Evolutionary conservation across 2,888 invertebrate genomes (phyloP).

Genomic region (Cryptosula pallasiana): DNA sequence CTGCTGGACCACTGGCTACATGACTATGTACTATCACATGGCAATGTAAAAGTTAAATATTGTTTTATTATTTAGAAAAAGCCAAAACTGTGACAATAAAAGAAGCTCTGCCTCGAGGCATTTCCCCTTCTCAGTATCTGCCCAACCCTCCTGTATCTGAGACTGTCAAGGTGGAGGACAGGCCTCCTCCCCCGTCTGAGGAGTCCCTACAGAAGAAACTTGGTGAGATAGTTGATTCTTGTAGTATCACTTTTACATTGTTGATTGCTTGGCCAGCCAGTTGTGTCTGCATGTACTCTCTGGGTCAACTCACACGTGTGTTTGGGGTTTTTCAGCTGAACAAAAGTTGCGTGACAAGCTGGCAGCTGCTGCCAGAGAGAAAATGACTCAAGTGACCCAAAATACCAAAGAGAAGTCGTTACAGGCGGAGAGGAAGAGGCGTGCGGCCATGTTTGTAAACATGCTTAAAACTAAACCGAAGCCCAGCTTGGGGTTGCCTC

Average conservation of each 20-base stretch:
- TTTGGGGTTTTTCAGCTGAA: conserved; percentile 49
- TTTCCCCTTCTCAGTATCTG: neutral
- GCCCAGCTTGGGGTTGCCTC: neutral
- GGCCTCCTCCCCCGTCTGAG: neutral
- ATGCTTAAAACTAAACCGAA: conserved; percentile 50
- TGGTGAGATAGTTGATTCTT: neutral
- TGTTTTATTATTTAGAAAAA: too few species aligned
- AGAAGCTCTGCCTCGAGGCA: too few species aligned
- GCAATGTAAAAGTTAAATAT: too few species aligned
- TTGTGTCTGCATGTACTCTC: too few species aligned
- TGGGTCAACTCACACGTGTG: too few species aligned
- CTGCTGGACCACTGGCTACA: too few species aligned
- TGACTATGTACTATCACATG: too few species aligned
- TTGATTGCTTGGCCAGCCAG: too few species aligned
- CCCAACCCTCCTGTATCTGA: neutral
- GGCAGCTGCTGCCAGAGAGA: conserved; percentile 51
- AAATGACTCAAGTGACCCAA: conserved; percentile 41
- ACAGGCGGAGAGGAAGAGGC: conserved; percentile 65
- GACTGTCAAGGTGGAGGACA: neutral
- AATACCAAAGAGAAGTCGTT: conserved; percentile 48
- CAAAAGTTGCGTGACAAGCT: conserved; percentile 49
- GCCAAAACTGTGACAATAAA: too few species aligned
- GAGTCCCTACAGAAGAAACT: conserved; percentile 19
- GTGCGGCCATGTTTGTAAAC: conserved; percentile 74
- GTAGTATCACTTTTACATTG: neutral